These are phyloP conservation scores for Parapristionchus giblindavisi DNA, from an alignment of 2,888 invertebrate genomes.

Conservation along the genomic window DNA sequence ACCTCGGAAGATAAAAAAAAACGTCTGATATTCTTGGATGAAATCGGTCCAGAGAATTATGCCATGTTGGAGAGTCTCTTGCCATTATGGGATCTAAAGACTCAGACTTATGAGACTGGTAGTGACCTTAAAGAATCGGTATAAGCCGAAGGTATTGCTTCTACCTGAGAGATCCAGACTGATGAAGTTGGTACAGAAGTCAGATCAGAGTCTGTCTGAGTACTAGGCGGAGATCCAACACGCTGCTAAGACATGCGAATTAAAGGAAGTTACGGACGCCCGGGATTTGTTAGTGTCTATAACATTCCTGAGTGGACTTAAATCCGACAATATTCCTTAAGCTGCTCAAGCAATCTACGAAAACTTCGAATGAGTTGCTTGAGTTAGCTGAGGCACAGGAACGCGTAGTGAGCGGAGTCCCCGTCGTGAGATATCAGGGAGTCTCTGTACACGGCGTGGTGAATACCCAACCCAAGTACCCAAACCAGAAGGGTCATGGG, in stretches of 20 bases:
- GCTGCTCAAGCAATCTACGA: conserved; percentile 1
- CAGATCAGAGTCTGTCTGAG: background rate
- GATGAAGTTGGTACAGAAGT: background rate
- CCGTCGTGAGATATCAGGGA: background rate
- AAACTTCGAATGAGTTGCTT: background rate
- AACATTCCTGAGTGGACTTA: conserved; percentile 23
- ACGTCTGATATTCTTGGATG: conserved; percentile 1
- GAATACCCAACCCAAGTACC: background rate
- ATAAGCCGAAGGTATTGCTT: conserved; percentile 4
- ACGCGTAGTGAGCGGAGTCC: conserved; percentile 5
- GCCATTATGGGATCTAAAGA: conserved; percentile 3
- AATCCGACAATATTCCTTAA: background rate
- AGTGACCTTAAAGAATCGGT: background rate
- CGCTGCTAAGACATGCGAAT: conserved; percentile 18
- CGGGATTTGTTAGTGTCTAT: conserved; percentile 3
- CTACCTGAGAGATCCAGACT: conserved; percentile 16
- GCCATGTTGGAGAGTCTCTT: conserved; percentile 14
- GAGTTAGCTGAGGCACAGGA: conserved; percentile 21
- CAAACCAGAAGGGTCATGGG: background rate
- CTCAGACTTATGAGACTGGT: conserved; percentile 24
- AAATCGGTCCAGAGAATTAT: conserved; percentile 4
- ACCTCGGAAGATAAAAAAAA: too few species aligned
- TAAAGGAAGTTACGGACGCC: conserved; percentile 8
- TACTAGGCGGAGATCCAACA: conserved; percentile 5
- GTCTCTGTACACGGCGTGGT: background rate